phyloP scores from a whole-genome alignment of 2,113 vertebrate genomes.

The Apteryx mantelli region DNA sequence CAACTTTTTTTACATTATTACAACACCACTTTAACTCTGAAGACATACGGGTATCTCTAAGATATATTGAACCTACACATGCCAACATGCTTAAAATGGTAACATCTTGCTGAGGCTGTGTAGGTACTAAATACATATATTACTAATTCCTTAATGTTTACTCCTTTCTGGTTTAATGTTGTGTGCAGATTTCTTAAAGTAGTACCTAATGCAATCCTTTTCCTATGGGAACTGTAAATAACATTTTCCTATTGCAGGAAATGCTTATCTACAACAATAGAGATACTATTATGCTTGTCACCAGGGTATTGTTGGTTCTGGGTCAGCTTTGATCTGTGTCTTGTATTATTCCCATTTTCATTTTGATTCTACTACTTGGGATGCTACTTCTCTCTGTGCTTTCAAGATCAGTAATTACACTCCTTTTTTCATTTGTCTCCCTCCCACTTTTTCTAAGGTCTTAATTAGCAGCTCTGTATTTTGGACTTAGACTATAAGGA shows the following conservation, averaged over 20 bases:
- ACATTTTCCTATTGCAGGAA: neutral
- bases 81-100: neutral
- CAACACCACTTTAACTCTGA: neutral
- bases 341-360: conserved; percentile 21
- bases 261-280: neutral
- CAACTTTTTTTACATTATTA: neutral
- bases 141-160: neutral
- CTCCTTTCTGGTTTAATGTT: neutral
- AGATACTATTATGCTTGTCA: neutral
- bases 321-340: neutral
- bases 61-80: neutral
- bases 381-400: neutral
- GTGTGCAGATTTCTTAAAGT: neutral
- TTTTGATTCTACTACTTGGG: neutral
- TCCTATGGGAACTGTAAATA: neutral
- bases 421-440: neutral
- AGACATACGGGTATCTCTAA: neutral
- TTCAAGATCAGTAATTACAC: neutral
- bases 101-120: neutral
- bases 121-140: neutral
- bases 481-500: neutral
- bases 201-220: neutral
- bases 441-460: neutral
- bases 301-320: neutral
- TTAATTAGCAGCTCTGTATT: neutral